phyloP scores from a whole-genome alignment of 1,140 invertebrate genomes.

The Caenorhabditis elegans region DNA sequence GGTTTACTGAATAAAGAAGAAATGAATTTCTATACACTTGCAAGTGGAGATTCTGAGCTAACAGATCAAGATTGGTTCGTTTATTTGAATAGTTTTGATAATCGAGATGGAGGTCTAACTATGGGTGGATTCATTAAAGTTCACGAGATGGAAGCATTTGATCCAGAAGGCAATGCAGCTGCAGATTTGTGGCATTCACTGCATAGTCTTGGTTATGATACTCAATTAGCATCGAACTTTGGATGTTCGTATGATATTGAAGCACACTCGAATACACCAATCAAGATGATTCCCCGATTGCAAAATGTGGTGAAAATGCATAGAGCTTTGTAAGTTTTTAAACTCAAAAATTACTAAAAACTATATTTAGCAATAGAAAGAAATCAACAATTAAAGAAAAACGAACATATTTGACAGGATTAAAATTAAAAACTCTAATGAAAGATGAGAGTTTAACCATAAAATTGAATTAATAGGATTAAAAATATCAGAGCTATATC shows the following conservation, averaged over 20 bases:
- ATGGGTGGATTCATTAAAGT: not conserved
- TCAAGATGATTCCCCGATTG: not conserved
- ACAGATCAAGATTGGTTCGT: constrained; percentile 9
- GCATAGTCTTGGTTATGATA: not conserved
- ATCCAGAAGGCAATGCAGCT: not conserved
- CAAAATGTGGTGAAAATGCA: constrained; percentile 1
- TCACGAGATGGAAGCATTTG: not conserved
- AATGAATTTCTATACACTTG: constrained; percentile 5
- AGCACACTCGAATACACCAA: not conserved
- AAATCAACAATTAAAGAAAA: too few relatives aligned
- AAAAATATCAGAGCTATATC: too few relatives aligned
- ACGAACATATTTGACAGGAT: too few relatives aligned
- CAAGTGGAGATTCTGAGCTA: not conserved
- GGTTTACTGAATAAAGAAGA: not conserved
- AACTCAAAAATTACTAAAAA: too few relatives aligned
- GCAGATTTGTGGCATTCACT: not conserved
- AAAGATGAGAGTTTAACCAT: too few relatives aligned
- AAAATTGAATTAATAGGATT: too few relatives aligned
- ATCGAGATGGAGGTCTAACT: constrained; percentile 9
- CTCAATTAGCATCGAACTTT: not conserved
- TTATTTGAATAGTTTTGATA: not conserved
- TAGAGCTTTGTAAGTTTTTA: not conserved
- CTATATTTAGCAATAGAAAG: too few relatives aligned
- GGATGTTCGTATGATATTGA: constrained; percentile 16
- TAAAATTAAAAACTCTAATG: too few relatives aligned